Base-by-base conservation (phyloP, 2,113 vertebrate genomes). In the Jaculus jaculus region DNA sequence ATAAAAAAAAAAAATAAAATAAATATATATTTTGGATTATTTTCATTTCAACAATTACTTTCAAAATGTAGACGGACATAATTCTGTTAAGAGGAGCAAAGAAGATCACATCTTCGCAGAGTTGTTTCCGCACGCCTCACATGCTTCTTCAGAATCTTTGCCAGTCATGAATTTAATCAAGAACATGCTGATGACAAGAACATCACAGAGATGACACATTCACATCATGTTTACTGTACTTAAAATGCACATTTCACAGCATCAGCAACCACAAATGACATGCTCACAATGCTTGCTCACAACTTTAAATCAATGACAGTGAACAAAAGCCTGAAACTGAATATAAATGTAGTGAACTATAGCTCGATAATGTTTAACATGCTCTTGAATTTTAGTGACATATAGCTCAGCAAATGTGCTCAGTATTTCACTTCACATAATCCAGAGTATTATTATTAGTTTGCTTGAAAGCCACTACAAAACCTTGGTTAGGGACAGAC, bases 31-130 rank as follows among this genome's bases (percentile, higher is more conserved):
- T 81, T 90, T 87, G 28, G 82, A 82, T 90, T 96, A 79, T 84
- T 93, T 93, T 93, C 90, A 34, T 84, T 93, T 96, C 47, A 93
- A 42, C 72, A 84, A 11, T 92, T 93, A 58, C 5, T 15, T 95
- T 92, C 66, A 61, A 91, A 86, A 79, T 84, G 15, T 85, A 87
- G 93, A 79, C 94, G 92, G 58, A 77, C 84, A 84, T 91, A n/a
- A 90, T 34, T 81, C 54, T 28, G 78, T 16, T 82, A 89, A 37
- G 20, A 87, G n/a, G 26, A 84, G 2, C 3, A 90, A 86, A 89
- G 18, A 91, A 82, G 71, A 74, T 32, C 78, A 17, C 71, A 85
- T 85, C 94, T 94, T 91, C 30, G 83, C 34, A 85, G 34, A 30
- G 9, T 58, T 88, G 61, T 30, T 89, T 85, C 54, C 54, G 1